phyloP scores from a whole-genome alignment of 2,113 vertebrate species.

The Ceyx melanurus region DNA sequence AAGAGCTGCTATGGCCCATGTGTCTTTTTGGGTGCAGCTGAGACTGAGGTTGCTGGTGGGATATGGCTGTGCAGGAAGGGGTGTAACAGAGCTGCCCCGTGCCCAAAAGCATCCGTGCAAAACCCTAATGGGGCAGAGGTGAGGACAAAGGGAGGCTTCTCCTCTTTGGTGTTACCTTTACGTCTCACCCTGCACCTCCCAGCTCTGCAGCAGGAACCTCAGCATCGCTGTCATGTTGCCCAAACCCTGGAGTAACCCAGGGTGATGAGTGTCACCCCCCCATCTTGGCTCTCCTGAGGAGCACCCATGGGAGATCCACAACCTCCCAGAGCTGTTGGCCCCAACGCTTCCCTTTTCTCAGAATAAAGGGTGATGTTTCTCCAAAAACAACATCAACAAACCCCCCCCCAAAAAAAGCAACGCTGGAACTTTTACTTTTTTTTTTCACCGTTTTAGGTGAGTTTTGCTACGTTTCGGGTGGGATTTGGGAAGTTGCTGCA shows the following conservation, averaged over 20 bases:
- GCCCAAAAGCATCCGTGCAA: neutral
- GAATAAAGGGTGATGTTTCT: neutral
- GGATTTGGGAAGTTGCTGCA: conserved; percentile 76
- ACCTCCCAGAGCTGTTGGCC: neutral
- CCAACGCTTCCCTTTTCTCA: conserved; percentile 71
- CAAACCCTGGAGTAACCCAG: neutral
- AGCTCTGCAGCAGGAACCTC: conserved; percentile 51
- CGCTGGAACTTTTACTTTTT: conserved; percentile 39
- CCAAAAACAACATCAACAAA: conserved; percentile 14
- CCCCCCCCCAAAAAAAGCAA: neutral
- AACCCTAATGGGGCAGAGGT: fast-evolving
- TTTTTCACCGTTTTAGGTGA: conserved; percentile 32
- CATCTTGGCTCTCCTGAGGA: neutral
- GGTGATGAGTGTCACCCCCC: neutral
- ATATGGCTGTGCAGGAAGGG: neutral
- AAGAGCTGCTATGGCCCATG: neutral
- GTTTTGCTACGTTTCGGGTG: conserved; percentile 23
- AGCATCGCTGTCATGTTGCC: neutral
- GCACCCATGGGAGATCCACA: neutral
- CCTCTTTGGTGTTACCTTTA: neutral
- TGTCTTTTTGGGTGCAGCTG: neutral
- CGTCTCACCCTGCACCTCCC: conserved; percentile 28
- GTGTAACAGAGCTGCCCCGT: fast-evolving
- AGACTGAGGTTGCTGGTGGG: fast-evolving
- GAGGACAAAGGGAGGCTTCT: neutral